Percentiles rank a stretch among this genome's conserved stretches.
Evolutionary conservation across 2,888 invertebrate genomes (phyloP).

Genomic region (Acleris emargana): DNA sequence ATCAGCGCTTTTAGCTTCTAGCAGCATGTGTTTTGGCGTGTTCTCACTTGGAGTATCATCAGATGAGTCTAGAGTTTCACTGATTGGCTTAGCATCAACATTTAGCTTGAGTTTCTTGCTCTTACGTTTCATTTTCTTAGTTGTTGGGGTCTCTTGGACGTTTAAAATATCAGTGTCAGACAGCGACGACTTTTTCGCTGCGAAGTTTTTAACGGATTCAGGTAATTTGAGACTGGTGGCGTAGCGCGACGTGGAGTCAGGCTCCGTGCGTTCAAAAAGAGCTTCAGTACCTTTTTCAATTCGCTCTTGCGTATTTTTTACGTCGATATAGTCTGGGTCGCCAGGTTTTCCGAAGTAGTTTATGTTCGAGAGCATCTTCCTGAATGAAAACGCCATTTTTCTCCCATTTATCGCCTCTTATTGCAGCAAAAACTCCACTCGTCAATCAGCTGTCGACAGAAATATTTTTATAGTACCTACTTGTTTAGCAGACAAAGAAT

Average conservation of each 20-base stretch:
- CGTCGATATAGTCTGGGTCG: constrained; percentile 42
- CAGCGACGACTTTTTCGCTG: constrained; percentile 61
- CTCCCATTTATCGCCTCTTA: constrained; percentile 20
- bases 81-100: constrained; percentile 64
- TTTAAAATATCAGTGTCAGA: constrained; percentile 70
- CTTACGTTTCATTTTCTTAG: constrained; percentile 51
- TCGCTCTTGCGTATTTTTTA: constrained; percentile 35
- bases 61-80: constrained; percentile 48
- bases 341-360: constrained; percentile 71
- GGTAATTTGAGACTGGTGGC: constrained; percentile 56
- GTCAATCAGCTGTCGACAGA: constrained; percentile 32
- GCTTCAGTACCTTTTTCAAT: constrained; percentile 47
- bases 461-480: constrained; percentile 19
- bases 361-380: constrained; percentile 76
- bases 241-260: constrained; percentile 67
- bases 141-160: constrained; percentile 41
- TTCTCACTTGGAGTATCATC: constrained; percentile 57
- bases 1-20: constrained; percentile 64
- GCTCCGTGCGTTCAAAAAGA: constrained; percentile 57
- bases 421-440: constrained; percentile 15
- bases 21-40: constrained; percentile 68
- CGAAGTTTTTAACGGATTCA: constrained; percentile 56
- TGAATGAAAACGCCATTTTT: constrained; percentile 74
- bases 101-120: constrained; percentile 66
- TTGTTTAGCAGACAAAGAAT: constrained; percentile 30